Evolutionary conservation across 1,140 invertebrate species (phyloP).

Genomic region (Trichonephila clavata): DNA sequence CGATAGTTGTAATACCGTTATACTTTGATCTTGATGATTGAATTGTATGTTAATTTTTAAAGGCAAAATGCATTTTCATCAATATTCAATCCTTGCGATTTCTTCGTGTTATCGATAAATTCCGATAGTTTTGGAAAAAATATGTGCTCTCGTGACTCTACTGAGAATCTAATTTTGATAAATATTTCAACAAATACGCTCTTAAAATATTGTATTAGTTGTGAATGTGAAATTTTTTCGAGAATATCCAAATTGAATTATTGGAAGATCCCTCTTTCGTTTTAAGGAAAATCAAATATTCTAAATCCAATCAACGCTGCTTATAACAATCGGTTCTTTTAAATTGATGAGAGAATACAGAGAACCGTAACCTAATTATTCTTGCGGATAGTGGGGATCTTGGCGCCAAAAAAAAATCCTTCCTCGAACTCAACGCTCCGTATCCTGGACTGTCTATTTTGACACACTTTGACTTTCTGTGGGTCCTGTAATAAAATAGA

Average conservation of each 20-base stretch:
- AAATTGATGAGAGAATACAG: not conserved
- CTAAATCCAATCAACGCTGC: not conserved
- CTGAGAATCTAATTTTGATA: not conserved
- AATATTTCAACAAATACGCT: not conserved
- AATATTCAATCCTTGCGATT: too few relatives aligned
- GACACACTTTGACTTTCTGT: slow-evolving; percentile 20
- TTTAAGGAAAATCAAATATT: not conserved
- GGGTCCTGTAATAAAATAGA: not conserved
- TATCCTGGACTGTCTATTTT: not conserved
- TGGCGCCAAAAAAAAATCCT: not conserved
- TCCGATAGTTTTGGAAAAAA: not conserved
- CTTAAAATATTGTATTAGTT: not conserved
- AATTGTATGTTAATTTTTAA: too few relatives aligned
- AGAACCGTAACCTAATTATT: slow-evolving; percentile 3
- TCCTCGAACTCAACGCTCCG: not conserved
- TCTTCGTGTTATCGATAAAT: not conserved
- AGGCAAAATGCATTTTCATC: too few relatives aligned
- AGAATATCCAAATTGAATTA: not conserved
- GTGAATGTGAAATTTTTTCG: too few relatives aligned
- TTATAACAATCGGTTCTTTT: not conserved
- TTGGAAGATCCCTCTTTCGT: not conserved
- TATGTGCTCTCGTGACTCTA: not conserved
- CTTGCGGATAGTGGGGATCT: not conserved
- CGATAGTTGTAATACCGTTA: too few relatives aligned
- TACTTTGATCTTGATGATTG: too few relatives aligned